These are phyloP conservation scores for Alouatta palliata DNA, from an alignment of 2,113 vertebrate genomes.

Conservation along the genomic window DNA sequence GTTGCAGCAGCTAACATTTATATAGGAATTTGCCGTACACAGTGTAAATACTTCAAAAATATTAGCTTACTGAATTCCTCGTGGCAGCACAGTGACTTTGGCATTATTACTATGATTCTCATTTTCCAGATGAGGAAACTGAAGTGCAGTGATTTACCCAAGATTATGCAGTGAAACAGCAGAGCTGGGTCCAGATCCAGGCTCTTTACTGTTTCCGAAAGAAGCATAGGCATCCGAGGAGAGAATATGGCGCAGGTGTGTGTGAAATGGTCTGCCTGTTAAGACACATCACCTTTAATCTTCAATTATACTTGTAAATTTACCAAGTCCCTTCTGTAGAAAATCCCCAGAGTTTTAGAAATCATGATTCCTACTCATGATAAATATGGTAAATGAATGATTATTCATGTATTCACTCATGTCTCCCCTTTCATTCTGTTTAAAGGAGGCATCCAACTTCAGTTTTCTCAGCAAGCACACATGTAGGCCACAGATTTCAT, in stretches of 20 bases:
- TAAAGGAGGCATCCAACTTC: slow-evolving; percentile 8
- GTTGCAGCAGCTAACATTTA: neutral
- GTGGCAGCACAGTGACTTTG: neutral
- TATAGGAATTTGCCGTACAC: neutral
- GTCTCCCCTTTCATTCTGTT: neutral
- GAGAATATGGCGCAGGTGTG: neutral
- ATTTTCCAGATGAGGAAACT: neutral
- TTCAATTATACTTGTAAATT: neutral
- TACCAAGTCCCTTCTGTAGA: neutral
- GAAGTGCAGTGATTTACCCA: neutral
- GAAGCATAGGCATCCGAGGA: neutral
- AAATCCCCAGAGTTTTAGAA: slow-evolving; percentile 25
- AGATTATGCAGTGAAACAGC: neutral
- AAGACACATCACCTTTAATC: neutral
- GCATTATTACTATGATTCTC: neutral
- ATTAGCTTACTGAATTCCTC: neutral
- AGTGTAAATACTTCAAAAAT: neutral
- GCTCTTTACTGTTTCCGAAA: neutral
- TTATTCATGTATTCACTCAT: neutral
- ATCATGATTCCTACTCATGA: neutral
- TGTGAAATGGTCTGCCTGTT: neutral
- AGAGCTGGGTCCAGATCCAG: neutral
- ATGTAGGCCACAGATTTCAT: slow-evolving; percentile 22
- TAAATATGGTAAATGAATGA: neutral
- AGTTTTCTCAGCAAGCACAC: slow-evolving; percentile 7